Evolutionary conservation across 2,888 invertebrate species (phyloP).

Genomic region (Eristalinus aeneus): DNA sequence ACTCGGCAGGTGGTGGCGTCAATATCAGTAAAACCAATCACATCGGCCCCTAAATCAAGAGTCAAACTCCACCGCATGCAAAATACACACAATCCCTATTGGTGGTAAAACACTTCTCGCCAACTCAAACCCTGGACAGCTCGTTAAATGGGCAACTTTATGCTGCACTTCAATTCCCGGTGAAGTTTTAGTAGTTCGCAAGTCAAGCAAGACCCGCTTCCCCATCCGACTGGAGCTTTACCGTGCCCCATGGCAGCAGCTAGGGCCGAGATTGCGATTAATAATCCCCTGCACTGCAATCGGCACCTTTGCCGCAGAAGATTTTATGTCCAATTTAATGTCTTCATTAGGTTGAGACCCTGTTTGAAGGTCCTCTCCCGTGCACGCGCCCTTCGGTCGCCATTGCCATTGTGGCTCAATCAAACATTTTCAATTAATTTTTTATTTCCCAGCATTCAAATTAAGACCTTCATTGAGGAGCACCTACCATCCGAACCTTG

Average conservation of each 20-base stretch:
- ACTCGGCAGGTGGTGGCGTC: constrained; percentile 41
- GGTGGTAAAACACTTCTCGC: background rate
- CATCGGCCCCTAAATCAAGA: constrained; percentile 37
- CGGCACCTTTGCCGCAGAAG: constrained; percentile 57
- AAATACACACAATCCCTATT: background rate
- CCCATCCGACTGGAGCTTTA: constrained; percentile 42
- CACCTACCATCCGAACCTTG: background rate
- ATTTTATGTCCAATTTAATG: constrained; percentile 66
- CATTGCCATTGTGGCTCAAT: constrained; percentile 33
- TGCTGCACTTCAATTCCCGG: constrained; percentile 60
- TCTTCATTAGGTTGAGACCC: constrained; percentile 64
- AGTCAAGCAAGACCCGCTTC: constrained; percentile 36
- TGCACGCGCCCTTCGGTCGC: background rate
- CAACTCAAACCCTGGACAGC: background rate
- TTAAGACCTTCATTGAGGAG: constrained; percentile 46
- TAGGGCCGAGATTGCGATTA: constrained; percentile 41
- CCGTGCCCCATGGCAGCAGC: constrained; percentile 17
- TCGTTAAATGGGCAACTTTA: constrained; percentile 62
- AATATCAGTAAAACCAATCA: constrained; percentile 17
- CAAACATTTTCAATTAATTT: constrained; percentile 70
- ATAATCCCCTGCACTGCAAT: constrained; percentile 52
- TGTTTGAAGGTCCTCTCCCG: constrained; percentile 13
- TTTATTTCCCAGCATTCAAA: constrained; percentile 59
- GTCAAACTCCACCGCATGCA: background rate
- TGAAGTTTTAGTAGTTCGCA: constrained; percentile 54